Evolutionary conservation across 2,888 invertebrate species (phyloP).

Genomic region (Psococerastis gibbosa): DNA sequence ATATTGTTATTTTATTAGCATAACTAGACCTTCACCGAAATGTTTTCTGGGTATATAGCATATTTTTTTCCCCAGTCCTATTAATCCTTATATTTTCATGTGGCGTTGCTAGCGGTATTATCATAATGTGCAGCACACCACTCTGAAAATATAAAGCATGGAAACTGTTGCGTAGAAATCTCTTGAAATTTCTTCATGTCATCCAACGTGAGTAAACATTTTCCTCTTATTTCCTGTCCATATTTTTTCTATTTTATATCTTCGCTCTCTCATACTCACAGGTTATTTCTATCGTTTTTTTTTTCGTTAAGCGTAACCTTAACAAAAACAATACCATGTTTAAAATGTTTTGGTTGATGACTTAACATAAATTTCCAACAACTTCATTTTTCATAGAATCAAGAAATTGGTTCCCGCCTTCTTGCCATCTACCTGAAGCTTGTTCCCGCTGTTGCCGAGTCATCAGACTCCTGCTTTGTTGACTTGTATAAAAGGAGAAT

Average conservation of each 20-base stretch:
- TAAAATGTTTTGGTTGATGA: conserved; percentile 6
- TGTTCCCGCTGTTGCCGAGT: too few relatives aligned
- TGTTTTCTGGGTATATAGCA: too few relatives aligned
- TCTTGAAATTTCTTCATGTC: background rate
- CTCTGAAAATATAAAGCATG: too few relatives aligned
- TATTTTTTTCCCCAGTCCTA: too few relatives aligned
- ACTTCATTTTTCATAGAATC: conserved; percentile 10
- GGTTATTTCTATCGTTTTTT: background rate
- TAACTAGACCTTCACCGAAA: too few relatives aligned
- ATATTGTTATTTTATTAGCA: conserved; percentile 2
- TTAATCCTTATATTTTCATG: too few relatives aligned
- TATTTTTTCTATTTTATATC: conserved; percentile 1
- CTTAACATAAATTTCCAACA: conserved; percentile 6
- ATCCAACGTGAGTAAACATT: conserved; percentile 4
- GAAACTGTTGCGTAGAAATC: too few relatives aligned
- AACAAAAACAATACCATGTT: conserved; percentile 10
- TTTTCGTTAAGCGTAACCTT: background rate
- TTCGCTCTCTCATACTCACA: background rate
- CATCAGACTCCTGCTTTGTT: too few relatives aligned
- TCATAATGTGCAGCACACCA: too few relatives aligned
- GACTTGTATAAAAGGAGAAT: too few relatives aligned
- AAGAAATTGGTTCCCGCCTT: conserved; percentile 5
- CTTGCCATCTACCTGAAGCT: too few relatives aligned
- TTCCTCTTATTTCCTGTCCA: background rate
- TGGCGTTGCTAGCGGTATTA: too few relatives aligned